Evolutionary conservation across 2,888 invertebrate genomes (phyloP).

Genomic region (Muschampia staudingeri): DNA sequence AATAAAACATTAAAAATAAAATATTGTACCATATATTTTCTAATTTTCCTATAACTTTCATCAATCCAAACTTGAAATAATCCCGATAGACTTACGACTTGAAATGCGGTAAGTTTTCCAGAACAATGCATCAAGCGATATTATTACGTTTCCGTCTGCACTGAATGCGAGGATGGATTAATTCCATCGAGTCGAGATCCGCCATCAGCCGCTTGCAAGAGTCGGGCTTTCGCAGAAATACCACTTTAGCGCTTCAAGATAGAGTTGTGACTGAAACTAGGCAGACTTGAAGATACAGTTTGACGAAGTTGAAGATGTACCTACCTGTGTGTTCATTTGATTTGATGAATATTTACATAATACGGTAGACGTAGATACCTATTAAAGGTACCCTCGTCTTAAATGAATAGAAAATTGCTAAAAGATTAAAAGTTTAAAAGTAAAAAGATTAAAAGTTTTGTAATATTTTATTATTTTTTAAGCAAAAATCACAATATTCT

Average conservation of each 20-base stretch:
- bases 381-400: background rate
- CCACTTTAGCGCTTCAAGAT: slow-evolving; percentile 81
- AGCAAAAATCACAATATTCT: too few relatives aligned
- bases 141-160: slow-evolving; percentile 72
- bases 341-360: slow-evolving; percentile 62
- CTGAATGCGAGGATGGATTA: slow-evolving; percentile 85
- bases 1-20: too few relatives aligned
- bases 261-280: slow-evolving; percentile 87
- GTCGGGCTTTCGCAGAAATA: slow-evolving; percentile 82
- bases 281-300: slow-evolving; percentile 78
- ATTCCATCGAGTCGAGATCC: slow-evolving; percentile 82
- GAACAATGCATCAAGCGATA: slow-evolving; percentile 54
- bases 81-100: background rate
- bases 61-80: background rate
- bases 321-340: slow-evolving; percentile 73
- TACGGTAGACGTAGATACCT: too few relatives aligned
- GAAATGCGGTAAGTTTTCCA: slow-evolving; percentile 1
- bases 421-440: too few relatives aligned
- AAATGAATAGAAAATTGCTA: background rate
- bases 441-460: too few relatives aligned
- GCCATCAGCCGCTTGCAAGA: slow-evolving; percentile 81
- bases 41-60: background rate
- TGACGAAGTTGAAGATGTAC: slow-evolving; percentile 82
- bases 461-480: too few relatives aligned
- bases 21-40: background rate